Base-by-base conservation (phyloP, 2,888 invertebrate species). In the Protonemura montana region DNA sequence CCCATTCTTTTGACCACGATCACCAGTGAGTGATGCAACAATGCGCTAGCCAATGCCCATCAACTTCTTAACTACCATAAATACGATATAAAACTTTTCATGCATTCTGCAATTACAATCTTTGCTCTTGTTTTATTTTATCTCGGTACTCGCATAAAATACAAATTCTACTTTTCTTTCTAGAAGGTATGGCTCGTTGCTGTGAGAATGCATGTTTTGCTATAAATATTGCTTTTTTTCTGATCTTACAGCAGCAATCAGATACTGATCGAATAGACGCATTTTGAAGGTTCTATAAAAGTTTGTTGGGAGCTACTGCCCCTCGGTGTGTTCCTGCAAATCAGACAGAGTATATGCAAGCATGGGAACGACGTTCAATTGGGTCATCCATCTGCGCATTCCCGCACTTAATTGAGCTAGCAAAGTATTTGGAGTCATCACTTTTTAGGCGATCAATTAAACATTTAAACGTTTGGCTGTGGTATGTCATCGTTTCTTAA, bases 1-100 rank as follows among this genome's bases (percentile, higher is more conserved):
- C 59, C 59, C 59, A 59, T 59, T 59, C 59, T 59, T 13, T 59
- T 59, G 59, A 59, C 59, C 59, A 59, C 59, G 59, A 59, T 59
- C 59, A n/a, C n/a, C n/a, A 2, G 21, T 59, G 59, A n/a, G 59
- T 59, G 59, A 59, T 59, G 59, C 21, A 35, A 59, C 59, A 2
- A 10, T 59, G 6, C 41, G 5, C 21, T 59, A 59, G 59, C 59
- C 59, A 59, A 59, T 59, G 59, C 59, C 59, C 21, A 59, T 59
- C 59, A 59, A 59, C 59, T 59, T 10, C 59, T 59, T 21, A 59
- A 59, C 59, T 59, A 59, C 59, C 21, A 59, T 59, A 59, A 59
- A 59, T 59, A 59, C 59, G 59, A 59, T 59, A n/a, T n/a, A 3
- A 59, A 59, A 59, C 59, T 21, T 59, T 59, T 59, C 59, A 59